Evolutionary conservation across 2,113 vertebrate species (phyloP), one percentile per base, ranked within the genome.

Genomic region (Myrmecophaga tridactyla): DNA sequence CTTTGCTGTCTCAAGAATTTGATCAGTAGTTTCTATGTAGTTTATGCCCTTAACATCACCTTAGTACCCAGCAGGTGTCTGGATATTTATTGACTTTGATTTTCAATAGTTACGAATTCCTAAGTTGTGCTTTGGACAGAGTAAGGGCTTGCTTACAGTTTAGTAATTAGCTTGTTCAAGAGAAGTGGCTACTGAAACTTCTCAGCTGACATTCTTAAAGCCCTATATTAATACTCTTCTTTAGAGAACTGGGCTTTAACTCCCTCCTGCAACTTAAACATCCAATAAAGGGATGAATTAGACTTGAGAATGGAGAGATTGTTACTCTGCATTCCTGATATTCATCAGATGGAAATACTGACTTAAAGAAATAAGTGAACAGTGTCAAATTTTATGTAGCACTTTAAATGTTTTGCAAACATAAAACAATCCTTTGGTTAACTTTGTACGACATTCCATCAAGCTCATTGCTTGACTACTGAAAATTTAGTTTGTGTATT

Each of bases 201-300:
- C 63, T 6, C 34, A 4, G 9, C 2, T 21, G 7, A 11, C 84
- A 65, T 21, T 92, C 70, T 21, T 25, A 25, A 81, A 62, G 6
- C 10, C 1, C 0, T 23, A 0, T 9, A 27, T 39, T 18, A 0
- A 21, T 4, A 4, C 0, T 3, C 36, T 80, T 76, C 7, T 63
- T 60, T 62, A 11, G 3, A 83, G 25, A 9, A 11, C 4, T 25
- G 12, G 5, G 0, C 39, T 72, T 3, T 63, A 21, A 27, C 23
- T 41, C 4, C 46, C 9, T 73, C 23, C 1, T 14, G 73, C 15
- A n/a, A 31, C 7, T 56, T 65, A 23, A 34, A 27, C 6, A 27
- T n/a, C 15, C 0, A 3, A 15, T 4, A 62, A 80, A 69, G 27
- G 5, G 41, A n/a, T n/a, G 8, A 58, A 4, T 34, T 9, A 73